Evolutionary conservation across 2,888 invertebrate genomes (phyloP).

Genomic region (Lasioglossum malachurum): DNA sequence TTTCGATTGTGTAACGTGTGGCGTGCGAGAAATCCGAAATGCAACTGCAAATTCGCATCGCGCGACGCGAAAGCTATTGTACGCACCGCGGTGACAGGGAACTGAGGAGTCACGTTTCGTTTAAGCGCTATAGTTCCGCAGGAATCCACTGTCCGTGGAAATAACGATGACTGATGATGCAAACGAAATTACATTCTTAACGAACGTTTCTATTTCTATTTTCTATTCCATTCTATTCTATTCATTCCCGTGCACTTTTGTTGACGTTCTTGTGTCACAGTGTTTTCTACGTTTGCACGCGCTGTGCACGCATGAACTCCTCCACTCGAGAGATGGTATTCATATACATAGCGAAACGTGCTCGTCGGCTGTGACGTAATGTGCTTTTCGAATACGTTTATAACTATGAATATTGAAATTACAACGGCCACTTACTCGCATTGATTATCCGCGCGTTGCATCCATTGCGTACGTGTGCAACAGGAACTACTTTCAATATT

Average conservation of each 20-base stretch:
- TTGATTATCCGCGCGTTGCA: neutral
- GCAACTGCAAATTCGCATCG: conserved; percentile 6
- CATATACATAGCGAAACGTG: neutral
- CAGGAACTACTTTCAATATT: conserved; percentile 14
- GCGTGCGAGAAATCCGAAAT: conserved; percentile 44
- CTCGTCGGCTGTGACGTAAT: neutral
- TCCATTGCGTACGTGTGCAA: neutral
- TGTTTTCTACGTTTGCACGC: neutral
- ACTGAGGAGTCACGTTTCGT: neutral
- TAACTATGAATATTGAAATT: conserved; percentile 8
- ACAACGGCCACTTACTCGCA: neutral
- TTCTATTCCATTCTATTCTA: neutral
- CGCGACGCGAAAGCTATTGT: conserved; percentile 9
- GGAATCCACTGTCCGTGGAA: neutral
- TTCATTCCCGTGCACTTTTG: neutral
- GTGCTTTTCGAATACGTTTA: neutral
- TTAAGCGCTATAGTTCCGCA: neutral
- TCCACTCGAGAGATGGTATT: neutral
- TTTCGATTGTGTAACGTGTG: conserved; percentile 53
- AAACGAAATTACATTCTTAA: neutral
- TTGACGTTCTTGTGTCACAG: neutral
- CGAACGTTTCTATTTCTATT: neutral
- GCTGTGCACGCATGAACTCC: neutral
- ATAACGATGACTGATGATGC: neutral
- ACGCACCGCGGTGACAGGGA: neutral